phyloP scores from a whole-genome alignment of 2,888 invertebrate genomes.

The Habroteleia sp. region DNA sequence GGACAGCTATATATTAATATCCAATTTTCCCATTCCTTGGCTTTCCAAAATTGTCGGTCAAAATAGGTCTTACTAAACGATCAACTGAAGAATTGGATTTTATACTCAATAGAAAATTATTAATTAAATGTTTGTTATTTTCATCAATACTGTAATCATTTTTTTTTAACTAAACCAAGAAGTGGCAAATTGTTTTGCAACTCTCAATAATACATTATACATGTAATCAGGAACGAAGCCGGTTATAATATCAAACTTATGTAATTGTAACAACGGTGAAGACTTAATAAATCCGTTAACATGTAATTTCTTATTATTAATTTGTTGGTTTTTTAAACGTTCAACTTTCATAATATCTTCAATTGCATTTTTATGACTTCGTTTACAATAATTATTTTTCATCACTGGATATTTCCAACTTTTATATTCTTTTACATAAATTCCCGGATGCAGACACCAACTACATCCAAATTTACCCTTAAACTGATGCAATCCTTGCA shows the following conservation, averaged over 20 bases:
- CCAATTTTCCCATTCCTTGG: slow-evolving; percentile 35
- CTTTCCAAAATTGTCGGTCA: slow-evolving; percentile 40
- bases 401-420: too few relatives aligned
- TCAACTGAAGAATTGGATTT: slow-evolving; percentile 10
- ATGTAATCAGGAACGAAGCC: slow-evolving; percentile 56
- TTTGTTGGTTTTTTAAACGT: too few relatives aligned
- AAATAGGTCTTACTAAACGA: slow-evolving; percentile 16
- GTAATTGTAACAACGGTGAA: slow-evolving; percentile 19
- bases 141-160: too few relatives aligned
- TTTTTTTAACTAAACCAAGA: slow-evolving; percentile 29
- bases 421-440: too few relatives aligned
- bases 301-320: slow-evolving; percentile 39
- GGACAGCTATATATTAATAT: slow-evolving; percentile 37
- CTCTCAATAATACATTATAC: slow-evolving; percentile 41
- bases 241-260: slow-evolving; percentile 42
- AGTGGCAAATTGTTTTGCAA: slow-evolving; percentile 25
- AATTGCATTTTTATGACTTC: too few relatives aligned
- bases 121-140: too few relatives aligned
- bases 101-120: too few relatives aligned
- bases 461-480: too few relatives aligned
- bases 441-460: too few relatives aligned
- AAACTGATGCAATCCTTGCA: too few relatives aligned
- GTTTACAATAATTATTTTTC: too few relatives aligned
- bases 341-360: too few relatives aligned
- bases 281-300: slow-evolving; percentile 24